A percentile compares a stretch with the other conserved stretches of the same genome.
phyloP scores from a whole-genome alignment of 2,113 vertebrate species.

The human region DNA sequence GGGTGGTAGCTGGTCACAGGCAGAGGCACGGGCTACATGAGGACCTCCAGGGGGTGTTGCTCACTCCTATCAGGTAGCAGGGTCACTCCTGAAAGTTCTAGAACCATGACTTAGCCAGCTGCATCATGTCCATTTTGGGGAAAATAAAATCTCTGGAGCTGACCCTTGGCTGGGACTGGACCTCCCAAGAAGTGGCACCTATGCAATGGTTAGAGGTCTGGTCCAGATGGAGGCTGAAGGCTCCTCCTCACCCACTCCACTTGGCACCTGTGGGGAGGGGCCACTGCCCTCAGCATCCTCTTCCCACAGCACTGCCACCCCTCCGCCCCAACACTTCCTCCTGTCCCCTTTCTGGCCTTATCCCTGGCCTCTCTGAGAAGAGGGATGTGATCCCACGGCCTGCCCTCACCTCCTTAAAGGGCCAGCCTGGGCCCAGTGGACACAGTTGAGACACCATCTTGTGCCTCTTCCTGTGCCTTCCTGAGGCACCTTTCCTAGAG shows the following conservation, averaged over 20 bases:
- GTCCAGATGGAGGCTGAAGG: background rate
- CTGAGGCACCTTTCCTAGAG: background rate
- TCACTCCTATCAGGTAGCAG: background rate
- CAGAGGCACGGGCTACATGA: background rate
- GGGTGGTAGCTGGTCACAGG: background rate
- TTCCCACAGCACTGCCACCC: background rate
- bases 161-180: background rate
- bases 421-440: background rate
- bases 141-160: background rate
- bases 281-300: background rate
- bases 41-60: background rate
- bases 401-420: background rate
- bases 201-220: background rate
- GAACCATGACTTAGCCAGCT: background rate
- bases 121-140: background rate
- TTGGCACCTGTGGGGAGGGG: background rate
- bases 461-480: background rate
- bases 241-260: accelerated
- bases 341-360: background rate
- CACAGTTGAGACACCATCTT: background rate
- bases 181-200: no score
- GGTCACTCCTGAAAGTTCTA: background rate
- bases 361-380: background rate
- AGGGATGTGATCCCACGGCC: background rate
- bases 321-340: background rate